Conservation (phyloP, 2,113 vertebrate genomes). For the Hippocampus comes region DNA sequence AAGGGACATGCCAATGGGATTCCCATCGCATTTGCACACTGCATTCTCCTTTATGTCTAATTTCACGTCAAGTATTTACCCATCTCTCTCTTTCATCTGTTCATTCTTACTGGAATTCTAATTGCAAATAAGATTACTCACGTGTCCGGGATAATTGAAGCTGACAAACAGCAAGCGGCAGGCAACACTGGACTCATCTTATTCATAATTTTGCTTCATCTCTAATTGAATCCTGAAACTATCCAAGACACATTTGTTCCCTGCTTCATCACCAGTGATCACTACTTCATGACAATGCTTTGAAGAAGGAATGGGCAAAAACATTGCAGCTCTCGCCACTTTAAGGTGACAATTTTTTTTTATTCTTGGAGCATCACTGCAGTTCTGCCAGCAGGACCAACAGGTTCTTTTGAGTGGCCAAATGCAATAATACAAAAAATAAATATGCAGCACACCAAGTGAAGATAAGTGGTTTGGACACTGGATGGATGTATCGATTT, state of each 20-base stretch:
- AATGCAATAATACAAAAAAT: too few species aligned
- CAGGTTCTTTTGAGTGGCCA: too few species aligned
- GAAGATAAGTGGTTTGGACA: too few species aligned
- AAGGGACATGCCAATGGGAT: conserved; percentile 23
- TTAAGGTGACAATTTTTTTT: not conserved
- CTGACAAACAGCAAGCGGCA: conserved; percentile 42
- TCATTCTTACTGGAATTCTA: conserved; percentile 67
- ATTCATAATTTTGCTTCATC: conserved; percentile 34
- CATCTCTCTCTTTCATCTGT: conserved; percentile 3
- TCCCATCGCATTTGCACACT: conserved; percentile 28
- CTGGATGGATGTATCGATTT: too few species aligned
- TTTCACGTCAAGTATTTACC: conserved; percentile 49
- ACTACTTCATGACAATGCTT: not conserved
- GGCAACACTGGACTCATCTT: conserved; percentile 46
- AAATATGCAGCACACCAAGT: too few species aligned
- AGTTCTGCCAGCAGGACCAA: not conserved
- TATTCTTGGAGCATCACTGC: not conserved
- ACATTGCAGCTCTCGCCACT: not conserved
- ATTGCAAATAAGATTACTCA: conserved; percentile 58
- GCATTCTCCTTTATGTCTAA: conserved; percentile 25
- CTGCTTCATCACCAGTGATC: not conserved
- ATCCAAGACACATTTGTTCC: too few species aligned
- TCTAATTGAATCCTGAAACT: conserved; percentile 21
- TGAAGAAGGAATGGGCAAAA: not conserved
- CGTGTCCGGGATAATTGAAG: conserved; percentile 56